Base-by-base conservation (phyloP, 2,113 vertebrate genomes). In the Pantherophis guttatus region DNA sequence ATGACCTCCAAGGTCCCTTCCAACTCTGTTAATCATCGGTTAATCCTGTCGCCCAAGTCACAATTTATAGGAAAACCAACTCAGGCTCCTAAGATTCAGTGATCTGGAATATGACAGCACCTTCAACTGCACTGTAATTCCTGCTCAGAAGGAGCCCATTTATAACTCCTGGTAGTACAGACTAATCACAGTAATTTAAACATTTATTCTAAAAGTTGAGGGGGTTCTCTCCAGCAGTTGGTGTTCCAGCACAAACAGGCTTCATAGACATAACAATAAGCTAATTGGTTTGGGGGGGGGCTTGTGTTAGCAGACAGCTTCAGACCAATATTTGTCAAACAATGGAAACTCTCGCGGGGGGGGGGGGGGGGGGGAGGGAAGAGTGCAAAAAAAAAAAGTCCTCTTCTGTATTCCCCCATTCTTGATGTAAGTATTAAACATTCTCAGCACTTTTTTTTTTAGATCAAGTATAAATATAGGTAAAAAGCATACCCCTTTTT, bases 291-390 rank as follows among this genome's bases (percentile, higher is more conserved):
- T 95, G 94, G 95, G 95, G 93, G 94, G 95, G 95, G 93, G 95
- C 90, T 96, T 95, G 94, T 91, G 96, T 96, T 96, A 95, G 94
- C 95, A 91, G 54, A 62, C 94, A 93, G 97, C 97, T 96, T 96
- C 97, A 96, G 96, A 95, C 93, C 94, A 88, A 92, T 95, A 96
- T 96, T 97, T 97, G 96, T 95, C 95, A 94, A 97, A 96, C 91
- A 13, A 91, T 94, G 93, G 96, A 97, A 97, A 96, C 95, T 92
- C 87, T 94, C 95, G 44, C n/a, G 90, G 62, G 39, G 44, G 48
- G 90, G 62, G 92, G 54, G 92, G 54, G 95, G 92, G 88, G 0
- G 9, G 91, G 88, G n/a, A 26, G 26, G 24, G 24, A 62, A 24
- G 94, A 70, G 96, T 95, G 85, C 44, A 26, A 17, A 59, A n/a